Conservation (phyloP, 2,113 vertebrate species). For the Atrichornis clamosus region DNA sequence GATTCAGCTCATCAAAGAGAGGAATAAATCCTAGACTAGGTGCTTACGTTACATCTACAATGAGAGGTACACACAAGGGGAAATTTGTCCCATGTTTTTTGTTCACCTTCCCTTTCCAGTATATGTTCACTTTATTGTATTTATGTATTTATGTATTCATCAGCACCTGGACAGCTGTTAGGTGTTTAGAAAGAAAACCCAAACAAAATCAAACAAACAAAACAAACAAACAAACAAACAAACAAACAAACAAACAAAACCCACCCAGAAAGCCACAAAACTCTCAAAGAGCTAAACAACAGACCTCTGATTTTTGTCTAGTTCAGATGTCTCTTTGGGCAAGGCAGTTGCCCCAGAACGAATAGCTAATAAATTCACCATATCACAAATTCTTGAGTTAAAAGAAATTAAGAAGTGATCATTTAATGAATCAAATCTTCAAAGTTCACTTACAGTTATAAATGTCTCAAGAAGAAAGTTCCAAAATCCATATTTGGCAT, state of each 20-base stretch:
- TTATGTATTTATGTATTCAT: neutral
- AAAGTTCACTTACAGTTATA: neutral
- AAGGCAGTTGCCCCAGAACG: neutral
- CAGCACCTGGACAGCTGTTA: neutral
- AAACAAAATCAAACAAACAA: neutral
- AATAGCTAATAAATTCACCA: neutral
- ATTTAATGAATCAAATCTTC: neutral
- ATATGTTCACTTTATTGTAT: neutral
- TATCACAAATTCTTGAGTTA: neutral
- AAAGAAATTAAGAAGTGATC: neutral
- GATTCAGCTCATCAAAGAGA: neutral
- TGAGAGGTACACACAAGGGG: neutral
- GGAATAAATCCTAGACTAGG: neutral
- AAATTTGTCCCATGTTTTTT: neutral
- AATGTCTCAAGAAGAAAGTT: neutral
- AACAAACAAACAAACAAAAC: neutral
- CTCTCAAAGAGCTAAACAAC: neutral
- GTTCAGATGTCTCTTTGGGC: neutral
- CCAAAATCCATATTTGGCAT: neutral
- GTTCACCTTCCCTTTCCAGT: neutral
- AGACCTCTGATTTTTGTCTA: neutral
- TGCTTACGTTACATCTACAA: fast-evolving
- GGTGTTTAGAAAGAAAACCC: neutral
- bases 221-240: neutral
- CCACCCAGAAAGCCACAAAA: neutral